Percentiles rank a stretch among this genome's conserved stretches.
These are phyloP conservation scores for Mallateleia sp. DNA, from an alignment of 2,888 invertebrate genomes.

Conservation along the genomic window DNA sequence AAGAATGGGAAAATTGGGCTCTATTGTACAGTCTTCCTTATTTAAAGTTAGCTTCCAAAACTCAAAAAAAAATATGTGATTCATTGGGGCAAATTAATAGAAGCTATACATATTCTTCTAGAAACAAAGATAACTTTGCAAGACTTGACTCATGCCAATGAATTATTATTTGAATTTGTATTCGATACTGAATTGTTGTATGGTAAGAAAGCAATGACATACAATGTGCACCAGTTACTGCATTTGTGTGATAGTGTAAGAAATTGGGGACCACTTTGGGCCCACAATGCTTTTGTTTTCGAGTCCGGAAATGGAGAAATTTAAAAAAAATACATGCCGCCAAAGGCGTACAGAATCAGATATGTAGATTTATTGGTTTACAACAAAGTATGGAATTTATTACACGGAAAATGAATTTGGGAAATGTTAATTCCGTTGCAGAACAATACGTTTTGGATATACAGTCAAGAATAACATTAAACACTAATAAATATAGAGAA, in stretches of 20 bases:
- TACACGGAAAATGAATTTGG: not conserved
- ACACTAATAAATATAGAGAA: not conserved
- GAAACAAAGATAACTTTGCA: constrained; percentile 56
- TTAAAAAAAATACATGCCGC: constrained; percentile 18
- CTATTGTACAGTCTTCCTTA: constrained; percentile 16
- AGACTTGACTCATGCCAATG: constrained; percentile 56
- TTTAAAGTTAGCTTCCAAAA: not conserved
- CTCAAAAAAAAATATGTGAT: constrained; percentile 8
- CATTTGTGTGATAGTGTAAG: constrained; percentile 6
- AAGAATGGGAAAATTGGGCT: no score
- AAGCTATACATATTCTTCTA: constrained; percentile 61
- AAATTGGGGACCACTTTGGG: no score
- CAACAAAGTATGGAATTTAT: constrained; percentile 23
- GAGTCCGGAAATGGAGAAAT: no score
- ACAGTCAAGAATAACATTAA: not conserved
- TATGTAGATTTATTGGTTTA: constrained; percentile 39
- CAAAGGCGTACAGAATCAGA: not conserved
- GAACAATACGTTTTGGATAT: not conserved
- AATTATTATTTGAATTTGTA: constrained; percentile 55
- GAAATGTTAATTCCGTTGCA: not conserved
- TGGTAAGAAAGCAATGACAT: no score
- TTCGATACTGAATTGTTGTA: constrained; percentile 58
- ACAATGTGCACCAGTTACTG: no score
- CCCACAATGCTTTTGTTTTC: no score
- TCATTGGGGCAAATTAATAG: constrained; percentile 74